Evolutionary conservation across 2,888 invertebrate genomes (phyloP).

Genomic region (Drosophila helvetica): DNA sequence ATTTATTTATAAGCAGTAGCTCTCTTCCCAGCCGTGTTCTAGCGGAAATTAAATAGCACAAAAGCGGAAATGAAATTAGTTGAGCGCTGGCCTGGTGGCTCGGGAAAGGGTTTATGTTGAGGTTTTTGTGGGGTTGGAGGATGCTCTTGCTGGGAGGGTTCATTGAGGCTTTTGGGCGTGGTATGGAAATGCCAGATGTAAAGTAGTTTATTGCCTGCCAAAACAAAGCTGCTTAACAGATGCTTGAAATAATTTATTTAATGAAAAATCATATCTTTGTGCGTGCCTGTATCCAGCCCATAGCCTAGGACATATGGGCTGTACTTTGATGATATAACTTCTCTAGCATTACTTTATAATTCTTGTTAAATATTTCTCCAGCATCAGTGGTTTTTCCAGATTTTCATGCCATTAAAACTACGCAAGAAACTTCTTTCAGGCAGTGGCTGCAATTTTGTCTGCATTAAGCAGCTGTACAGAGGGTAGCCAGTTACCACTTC

Average conservation of each 20-base stretch:
- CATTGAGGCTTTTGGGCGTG: conserved; percentile 27
- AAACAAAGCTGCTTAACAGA: not conserved
- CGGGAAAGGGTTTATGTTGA: conserved; percentile 21
- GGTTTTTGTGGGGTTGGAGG: not conserved
- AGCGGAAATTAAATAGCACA: conserved; percentile 72
- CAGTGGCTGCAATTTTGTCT: not conserved
- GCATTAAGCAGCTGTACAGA: not conserved
- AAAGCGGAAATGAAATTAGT: conserved; percentile 75
- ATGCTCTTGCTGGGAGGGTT: not conserved
- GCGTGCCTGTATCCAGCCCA: too few relatives aligned
- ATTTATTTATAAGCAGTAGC: conserved; percentile 74
- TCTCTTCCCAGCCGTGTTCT: conserved; percentile 37
- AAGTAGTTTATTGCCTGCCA: not conserved
- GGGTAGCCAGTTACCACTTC: not conserved
- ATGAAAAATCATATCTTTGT: not conserved
- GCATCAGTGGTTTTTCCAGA: not conserved
- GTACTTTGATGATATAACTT: too few relatives aligned
- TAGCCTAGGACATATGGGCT: too few relatives aligned
- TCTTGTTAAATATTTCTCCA: not conserved
- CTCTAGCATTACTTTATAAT: not conserved
- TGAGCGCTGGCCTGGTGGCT: conserved; percentile 9
- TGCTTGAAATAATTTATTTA: not conserved
- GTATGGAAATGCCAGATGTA: not conserved
- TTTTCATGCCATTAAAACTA: not conserved
- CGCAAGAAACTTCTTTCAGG: not conserved